Conservation (phyloP, 1,140 invertebrate species). For the Bombus polaris region DNA sequence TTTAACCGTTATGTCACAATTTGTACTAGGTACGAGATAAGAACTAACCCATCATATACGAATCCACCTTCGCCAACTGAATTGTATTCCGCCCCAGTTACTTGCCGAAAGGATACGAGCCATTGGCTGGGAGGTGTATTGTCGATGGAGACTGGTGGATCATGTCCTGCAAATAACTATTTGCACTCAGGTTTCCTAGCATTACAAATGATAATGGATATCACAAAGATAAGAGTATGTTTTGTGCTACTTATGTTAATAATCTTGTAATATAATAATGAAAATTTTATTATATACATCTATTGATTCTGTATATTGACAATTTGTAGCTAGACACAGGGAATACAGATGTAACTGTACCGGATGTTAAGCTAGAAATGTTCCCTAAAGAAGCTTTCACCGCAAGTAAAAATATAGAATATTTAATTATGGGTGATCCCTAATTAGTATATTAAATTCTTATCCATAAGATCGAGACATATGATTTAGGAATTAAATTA, state of each 20-base stretch:
- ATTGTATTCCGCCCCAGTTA: slow-evolving; percentile 85
- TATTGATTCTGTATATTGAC: neutral
- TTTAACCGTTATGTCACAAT: neutral
- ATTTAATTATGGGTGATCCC: neutral
- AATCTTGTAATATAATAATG: neutral
- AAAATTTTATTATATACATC: neutral
- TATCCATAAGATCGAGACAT: neutral
- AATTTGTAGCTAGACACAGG: slow-evolving; percentile 84
- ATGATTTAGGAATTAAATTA: slow-evolving; percentile 3
- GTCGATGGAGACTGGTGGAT: slow-evolving; percentile 86
- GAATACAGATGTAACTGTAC: slow-evolving; percentile 83
- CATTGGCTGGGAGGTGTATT: slow-evolving; percentile 86
- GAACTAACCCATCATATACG: slow-evolving; percentile 87
- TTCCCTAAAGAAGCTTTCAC: slow-evolving; percentile 89
- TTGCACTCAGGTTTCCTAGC: slow-evolving; percentile 89
- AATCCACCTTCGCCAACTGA: slow-evolving; percentile 86
- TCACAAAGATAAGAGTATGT: slow-evolving; percentile 87
- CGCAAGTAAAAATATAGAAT: slow-evolving; percentile 76
- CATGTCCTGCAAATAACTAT: slow-evolving; percentile 89
- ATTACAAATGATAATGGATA: slow-evolving; percentile 88
- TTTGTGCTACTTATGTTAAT: neutral
- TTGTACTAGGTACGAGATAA: slow-evolving; percentile 86
- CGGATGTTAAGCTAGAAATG: slow-evolving; percentile 86
- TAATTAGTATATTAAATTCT: neutral
- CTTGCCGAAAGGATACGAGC: slow-evolving; percentile 85